phyloP scores from a whole-genome alignment of 1,140 invertebrate genomes.

The Aphelenchoides avenae region DNA sequence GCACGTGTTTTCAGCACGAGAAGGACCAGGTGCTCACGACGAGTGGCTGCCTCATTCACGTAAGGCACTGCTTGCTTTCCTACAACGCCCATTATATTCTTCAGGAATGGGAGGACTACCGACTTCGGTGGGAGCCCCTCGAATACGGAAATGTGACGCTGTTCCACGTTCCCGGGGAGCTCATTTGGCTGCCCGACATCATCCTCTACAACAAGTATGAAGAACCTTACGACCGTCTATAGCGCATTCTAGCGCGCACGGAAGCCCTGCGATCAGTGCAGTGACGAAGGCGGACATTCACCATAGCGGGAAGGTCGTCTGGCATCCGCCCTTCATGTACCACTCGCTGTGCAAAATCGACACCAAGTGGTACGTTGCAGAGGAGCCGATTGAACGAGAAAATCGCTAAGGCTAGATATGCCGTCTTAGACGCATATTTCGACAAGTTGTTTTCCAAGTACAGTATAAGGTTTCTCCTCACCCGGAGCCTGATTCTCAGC shows the following conservation, averaged over 20 bases:
- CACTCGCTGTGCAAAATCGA: constrained; percentile 56
- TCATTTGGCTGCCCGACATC: constrained; percentile 77
- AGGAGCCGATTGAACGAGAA: constrained; percentile 2
- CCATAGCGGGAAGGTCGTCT: constrained; percentile 37
- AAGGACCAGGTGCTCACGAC: constrained; percentile 91
- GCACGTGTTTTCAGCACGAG: constrained; percentile 72
- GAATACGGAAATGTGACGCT: constrained; percentile 72
- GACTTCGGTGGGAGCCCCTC: constrained; percentile 70
- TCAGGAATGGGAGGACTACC: constrained; percentile 89
- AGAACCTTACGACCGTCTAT: constrained; percentile 8
- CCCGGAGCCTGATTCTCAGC: no score
- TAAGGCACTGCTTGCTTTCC: constrained; percentile 64
- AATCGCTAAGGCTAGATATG: no score
- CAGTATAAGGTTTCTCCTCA: no score
- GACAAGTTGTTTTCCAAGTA: no score
- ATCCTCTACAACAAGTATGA: constrained; percentile 73
- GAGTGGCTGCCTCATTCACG: constrained; percentile 88
- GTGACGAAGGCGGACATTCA: constrained; percentile 44
- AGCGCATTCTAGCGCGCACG: constrained; percentile 40
- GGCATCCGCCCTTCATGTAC: constrained; percentile 54
- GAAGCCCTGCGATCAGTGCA: constrained; percentile 39
- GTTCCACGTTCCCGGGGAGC: constrained; percentile 56
- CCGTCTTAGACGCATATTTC: no score
- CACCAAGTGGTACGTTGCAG: constrained; percentile 42
- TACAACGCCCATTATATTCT: constrained; percentile 1